Evolutionary conservation across 2,113 vertebrate species (phyloP), one percentile per base, ranked within the genome.

Genomic region (Limanda limanda): DNA sequence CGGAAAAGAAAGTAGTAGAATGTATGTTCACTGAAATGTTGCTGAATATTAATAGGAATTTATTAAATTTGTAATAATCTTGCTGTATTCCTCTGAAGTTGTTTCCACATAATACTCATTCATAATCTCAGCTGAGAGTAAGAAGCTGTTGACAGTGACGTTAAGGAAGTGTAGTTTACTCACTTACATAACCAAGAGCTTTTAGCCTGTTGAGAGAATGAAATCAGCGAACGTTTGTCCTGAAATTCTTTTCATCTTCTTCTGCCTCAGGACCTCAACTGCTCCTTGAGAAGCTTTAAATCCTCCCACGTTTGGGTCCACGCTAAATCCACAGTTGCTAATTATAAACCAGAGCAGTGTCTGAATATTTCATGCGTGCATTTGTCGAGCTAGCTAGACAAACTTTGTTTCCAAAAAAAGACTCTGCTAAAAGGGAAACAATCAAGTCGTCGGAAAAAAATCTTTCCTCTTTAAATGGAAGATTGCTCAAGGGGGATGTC

Each of bases 401-500:
- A 68, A 68, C 18, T 24, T 25, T 64, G 58, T 13, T 20, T 2
- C 27, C 52, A 61, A 40, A 75, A 72, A 84, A 68, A 17, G 54
- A 57, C 65, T 31, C 2, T 9, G 4, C 47, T 47, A 61, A 40
- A 86, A 71, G 51, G 17, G 21, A 73, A 86, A 69, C 64, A 10
- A 73, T 71, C 51, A 76, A 80, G 59, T 68, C 68, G 54, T 68
- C 79, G 42, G 83, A 78, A 31, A 63, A 86, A 63, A 87, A 86
- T 78, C 69, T 82, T 56, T 83, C 57, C 17, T 42, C 57, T 83
- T 83, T 81, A 66, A 78, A 24, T 60, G 25, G 25, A 31, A 24
- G 25, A 45, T 76, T 52, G 54, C 81, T 88, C 76, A 60, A 74
- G 65, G 71, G 83, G 78, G 21, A 42, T 31, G 60, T 64, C 61